Evolutionary conservation across 2,797 vertebrate genomes (phyloP).

Genomic region (Peromyscus eremicus): DNA sequence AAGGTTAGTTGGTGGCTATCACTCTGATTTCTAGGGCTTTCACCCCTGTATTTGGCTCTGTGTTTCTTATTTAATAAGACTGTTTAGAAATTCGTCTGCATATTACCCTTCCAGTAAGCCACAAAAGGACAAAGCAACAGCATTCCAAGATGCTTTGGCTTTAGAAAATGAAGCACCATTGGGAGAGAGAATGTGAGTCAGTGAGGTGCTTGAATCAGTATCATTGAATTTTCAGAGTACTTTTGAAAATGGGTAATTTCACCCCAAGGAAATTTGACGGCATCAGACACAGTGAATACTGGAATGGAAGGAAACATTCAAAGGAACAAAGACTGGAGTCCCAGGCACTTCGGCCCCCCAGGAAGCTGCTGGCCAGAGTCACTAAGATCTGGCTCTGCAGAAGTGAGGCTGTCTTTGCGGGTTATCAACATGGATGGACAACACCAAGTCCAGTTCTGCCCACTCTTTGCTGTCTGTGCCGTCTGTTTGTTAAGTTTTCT

Average conservation of each 20-base stretch:
- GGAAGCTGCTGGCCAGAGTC: background rate
- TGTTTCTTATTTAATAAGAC: no score
- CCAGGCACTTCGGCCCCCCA: background rate
- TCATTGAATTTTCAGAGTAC: background rate
- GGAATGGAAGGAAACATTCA: background rate
- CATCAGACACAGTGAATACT: background rate
- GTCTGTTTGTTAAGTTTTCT: background rate
- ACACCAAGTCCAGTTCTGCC: no score
- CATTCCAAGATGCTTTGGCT: no score
- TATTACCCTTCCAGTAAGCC: no score
- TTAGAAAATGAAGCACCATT: background rate
- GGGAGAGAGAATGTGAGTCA: background rate
- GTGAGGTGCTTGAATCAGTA: background rate
- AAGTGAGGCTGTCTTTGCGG: background rate
- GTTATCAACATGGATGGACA: background rate
- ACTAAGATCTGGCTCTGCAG: background rate
- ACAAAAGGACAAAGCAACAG: no score
- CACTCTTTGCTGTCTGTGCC: background rate
- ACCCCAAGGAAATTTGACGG: slow-evolving; percentile 2
- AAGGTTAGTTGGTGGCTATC: no score
- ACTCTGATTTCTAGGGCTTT: no score
- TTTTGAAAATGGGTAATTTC: background rate
- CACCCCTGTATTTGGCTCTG: no score
- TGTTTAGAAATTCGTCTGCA: no score
- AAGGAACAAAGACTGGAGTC: background rate